These are phyloP conservation scores for Meteorus sp. DNA, from an alignment of 1,140 invertebrate genomes.

Conservation along the genomic window DNA sequence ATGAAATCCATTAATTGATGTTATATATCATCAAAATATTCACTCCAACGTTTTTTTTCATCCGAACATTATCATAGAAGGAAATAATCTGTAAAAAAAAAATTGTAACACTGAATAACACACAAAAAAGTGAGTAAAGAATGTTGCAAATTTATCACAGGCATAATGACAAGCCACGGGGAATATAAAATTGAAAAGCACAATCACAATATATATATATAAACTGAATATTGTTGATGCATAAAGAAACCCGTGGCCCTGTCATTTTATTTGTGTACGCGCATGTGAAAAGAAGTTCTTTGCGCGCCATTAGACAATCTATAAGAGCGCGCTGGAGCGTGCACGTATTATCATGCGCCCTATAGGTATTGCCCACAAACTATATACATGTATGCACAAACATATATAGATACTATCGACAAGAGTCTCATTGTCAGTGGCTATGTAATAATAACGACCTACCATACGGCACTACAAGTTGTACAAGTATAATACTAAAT, in stretches of 20 bases:
- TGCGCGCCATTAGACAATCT: slow-evolving; percentile 7
- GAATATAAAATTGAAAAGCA: too few species aligned
- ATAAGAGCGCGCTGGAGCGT: background rate
- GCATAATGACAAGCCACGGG: too few species aligned
- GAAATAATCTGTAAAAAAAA: too few species aligned
- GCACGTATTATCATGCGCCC: background rate
- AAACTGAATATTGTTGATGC: background rate
- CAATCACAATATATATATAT: too few species aligned
- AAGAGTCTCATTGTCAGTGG: slow-evolving; percentile 9
- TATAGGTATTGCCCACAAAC: background rate
- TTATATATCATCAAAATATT: too few species aligned
- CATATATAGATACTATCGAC: background rate
- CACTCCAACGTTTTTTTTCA: too few species aligned
- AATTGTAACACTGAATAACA: too few species aligned
- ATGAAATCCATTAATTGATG: too few species aligned
- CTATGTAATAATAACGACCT: background rate
- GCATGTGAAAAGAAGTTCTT: background rate
- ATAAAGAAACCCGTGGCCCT: background rate
- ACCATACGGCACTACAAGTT: background rate
- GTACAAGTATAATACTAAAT: background rate
- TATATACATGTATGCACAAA: background rate
- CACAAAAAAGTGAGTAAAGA: too few species aligned
- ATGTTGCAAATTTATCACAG: too few species aligned
- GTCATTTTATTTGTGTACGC: background rate
- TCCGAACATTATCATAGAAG: too few species aligned